phyloP scores from a whole-genome alignment of 2,888 invertebrate genomes.

The Onthophagus sagittarius region DNA sequence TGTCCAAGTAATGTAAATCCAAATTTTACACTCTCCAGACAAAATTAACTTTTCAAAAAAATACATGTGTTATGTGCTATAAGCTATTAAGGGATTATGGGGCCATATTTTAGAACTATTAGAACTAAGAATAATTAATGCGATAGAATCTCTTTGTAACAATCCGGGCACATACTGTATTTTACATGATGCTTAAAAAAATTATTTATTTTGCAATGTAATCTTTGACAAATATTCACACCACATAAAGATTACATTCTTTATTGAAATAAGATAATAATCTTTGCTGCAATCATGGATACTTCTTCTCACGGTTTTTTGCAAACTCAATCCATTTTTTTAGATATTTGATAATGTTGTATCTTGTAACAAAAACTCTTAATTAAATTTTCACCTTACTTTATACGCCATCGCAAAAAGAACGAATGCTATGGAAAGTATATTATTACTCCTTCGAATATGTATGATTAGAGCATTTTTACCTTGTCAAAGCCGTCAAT shows the following conservation, averaged over 20 bases:
- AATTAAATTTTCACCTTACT: neutral
- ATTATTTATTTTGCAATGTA: neutral
- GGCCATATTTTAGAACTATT: too few species aligned
- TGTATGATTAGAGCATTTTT: neutral
- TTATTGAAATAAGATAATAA: neutral
- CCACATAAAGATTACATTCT: neutral
- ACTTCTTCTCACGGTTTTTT: neutral
- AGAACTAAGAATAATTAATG: too few species aligned
- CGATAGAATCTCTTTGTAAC: too few species aligned
- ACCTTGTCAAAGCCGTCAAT: neutral
- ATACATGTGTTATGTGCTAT: too few species aligned
- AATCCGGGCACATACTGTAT: too few species aligned
- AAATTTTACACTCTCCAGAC: too few species aligned
- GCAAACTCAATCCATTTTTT: too few species aligned
- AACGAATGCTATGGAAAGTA: neutral
- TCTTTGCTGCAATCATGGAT: neutral
- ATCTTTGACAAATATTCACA: neutral
- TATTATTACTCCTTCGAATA: neutral
- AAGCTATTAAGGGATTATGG: too few species aligned
- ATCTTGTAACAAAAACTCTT: neutral
- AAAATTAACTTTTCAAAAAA: too few species aligned
- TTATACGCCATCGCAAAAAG: neutral
- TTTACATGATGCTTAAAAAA: too few species aligned
- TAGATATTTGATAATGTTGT: neutral
- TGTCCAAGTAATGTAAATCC: too few species aligned